Evolutionary conservation across 2,888 invertebrate genomes (phyloP), one percentile per base, ranked within the genome.

Genomic region (Cosmorhoe ocellata): DNA sequence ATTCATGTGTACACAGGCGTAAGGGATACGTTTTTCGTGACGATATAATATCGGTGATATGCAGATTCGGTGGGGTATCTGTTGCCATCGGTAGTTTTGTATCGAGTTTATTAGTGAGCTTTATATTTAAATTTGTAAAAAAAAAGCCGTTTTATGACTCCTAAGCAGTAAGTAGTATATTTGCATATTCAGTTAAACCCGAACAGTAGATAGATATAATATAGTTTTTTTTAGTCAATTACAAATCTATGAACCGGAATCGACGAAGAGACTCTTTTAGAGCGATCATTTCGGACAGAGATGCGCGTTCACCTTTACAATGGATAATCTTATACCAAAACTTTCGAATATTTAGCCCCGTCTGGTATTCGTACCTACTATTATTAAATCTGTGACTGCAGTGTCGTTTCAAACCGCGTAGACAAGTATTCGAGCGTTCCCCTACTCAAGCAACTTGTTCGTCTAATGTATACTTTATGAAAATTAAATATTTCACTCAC

Each of bases 11-110:
- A 89, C 86, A 87, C 87, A 89, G 86, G 80, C 90, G 90, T 89
- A 89, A 88, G 88, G 90, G 87, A 90, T 89, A 90, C 89, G 90
- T 88, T 90, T 90, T 90, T 88, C 90, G 84, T 87, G 89, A 89
- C 87, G 89, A 83, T 89, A 89, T 90, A 87, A 90, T 90, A 89
- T 89, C 77, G 88, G 86, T 84, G 89, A 89, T 89, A 90, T 90
- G 89, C 89, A 89, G 89, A 90, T 89, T 87, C 79, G 80, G 67
- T 38, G 38, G 24, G 66, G 67, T 79, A 79, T 78, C 75, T 71
- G 74, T 64, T 55, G 61, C 65, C 63, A 68, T 69, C 63, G 64
- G 62, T 66, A 61, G 56, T 59, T 56, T 41, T 42, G 32, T 56
- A 52, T 48, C 46, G 53, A 51, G 63, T 67, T 68, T 66, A 71